These are phyloP conservation scores for Chloropsis hardwickii DNA, from an alignment of 2,113 vertebrate genomes.

Conservation along the genomic window DNA sequence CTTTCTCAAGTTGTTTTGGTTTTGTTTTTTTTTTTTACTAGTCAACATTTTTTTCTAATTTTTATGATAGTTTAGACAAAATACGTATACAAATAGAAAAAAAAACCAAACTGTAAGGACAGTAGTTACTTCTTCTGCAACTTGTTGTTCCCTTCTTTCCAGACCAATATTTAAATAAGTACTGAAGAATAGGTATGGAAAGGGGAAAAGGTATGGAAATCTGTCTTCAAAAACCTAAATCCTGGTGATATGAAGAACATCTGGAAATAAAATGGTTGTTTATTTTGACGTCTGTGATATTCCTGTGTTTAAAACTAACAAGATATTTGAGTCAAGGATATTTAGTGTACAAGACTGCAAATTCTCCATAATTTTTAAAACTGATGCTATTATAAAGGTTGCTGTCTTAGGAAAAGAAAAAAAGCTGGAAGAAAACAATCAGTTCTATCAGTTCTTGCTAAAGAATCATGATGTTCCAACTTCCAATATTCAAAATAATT, in stretches of 20 bases:
- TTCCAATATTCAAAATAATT: background rate
- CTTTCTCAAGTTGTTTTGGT: background rate
- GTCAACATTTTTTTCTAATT: background rate
- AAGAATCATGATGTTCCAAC: background rate
- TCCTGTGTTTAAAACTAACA: background rate
- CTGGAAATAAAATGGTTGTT: background rate
- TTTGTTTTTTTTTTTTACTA: background rate
- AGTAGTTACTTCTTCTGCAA: background rate
- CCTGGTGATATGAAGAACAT: background rate
- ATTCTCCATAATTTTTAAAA: background rate
- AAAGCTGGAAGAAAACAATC: background rate
- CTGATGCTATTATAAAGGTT: rapidly evolving
- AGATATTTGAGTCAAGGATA: background rate
- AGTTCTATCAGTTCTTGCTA: background rate
- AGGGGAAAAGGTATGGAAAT: background rate
- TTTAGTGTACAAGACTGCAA: background rate
- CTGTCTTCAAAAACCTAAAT: background rate
- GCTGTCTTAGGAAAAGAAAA: background rate
- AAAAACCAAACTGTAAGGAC: background rate
- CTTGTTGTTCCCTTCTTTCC: background rate
- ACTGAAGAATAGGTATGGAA: background rate
- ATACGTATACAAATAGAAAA: background rate
- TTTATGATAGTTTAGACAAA: background rate
- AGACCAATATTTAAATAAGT: background rate
- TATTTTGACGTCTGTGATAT: background rate